Evolutionary conservation across 2,888 invertebrate genomes (phyloP), one percentile per base, ranked within the genome.

Genomic region (Meghimatium bilineatum): DNA sequence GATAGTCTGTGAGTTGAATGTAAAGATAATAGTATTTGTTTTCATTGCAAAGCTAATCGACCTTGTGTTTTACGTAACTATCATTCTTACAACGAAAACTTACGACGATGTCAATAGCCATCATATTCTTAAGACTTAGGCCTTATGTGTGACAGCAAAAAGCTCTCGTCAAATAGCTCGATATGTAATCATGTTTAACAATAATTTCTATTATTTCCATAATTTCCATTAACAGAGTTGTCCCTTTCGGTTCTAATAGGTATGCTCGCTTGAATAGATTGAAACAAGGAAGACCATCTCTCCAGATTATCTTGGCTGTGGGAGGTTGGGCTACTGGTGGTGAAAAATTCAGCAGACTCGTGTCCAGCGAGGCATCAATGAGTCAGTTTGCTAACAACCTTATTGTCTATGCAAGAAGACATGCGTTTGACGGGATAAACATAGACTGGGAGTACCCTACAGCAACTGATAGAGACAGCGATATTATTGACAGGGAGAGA

Each of bases 261-360:
- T 86, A 87, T 76, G 34, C 69, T 20, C 80, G 87, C n/a, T 83
- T 88, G 44, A 83, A 85, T 44, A 84, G 83, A 34, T 77, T 89
- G n/a, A 89, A 88, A 49, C 71, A 80, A 29, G 76, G 75, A 49
- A 89, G 88, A 71, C 88, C 88, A 10, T 74, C 83, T 17, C 76
- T 90, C 20, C 88, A 87, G 63, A 80, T 87, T 14, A 66, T 89
- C 52, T 82, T 90, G n/a, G 87, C 89, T 10, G 82, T 90, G 60
- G 90, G 90, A 23, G 90, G 90, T 1, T 89, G 88, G 86, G 88
- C 87, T 23, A 83, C 88, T 38, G 80, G 87, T 80, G 85, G 86
- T 0, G 96, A 96, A 66, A 32, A 86, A 84, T 86, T 87, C 83
- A 77, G 83, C n/a, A 72, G 82, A 72, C 80, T 87, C 34, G 84